Evolutionary conservation across 2,888 invertebrate species (phyloP).

Genomic region (Cerastis leucographa): DNA sequence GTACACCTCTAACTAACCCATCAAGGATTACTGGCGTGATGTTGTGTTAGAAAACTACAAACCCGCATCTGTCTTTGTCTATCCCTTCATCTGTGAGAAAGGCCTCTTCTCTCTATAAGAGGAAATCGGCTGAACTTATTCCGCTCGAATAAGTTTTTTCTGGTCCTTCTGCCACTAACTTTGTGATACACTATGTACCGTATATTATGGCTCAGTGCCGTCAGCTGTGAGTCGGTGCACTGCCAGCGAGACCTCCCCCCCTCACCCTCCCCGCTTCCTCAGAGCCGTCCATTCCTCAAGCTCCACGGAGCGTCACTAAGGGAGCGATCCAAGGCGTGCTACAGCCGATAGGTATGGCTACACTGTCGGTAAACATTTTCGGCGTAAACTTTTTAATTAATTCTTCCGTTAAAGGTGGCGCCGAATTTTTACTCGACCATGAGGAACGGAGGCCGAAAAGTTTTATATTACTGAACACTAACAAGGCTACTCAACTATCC

Average conservation of each 20-base stretch:
- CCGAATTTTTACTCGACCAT: constrained; percentile 31
- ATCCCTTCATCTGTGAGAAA: background rate
- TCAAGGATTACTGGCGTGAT: too few relatives aligned
- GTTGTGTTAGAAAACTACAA: too few relatives aligned
- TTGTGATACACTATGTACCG: constrained; percentile 58
- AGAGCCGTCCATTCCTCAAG: constrained; percentile 75
- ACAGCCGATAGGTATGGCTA: constrained; percentile 58
- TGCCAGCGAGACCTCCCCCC: constrained; percentile 60
- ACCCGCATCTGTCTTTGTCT: too few relatives aligned
- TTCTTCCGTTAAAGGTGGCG: constrained; percentile 57
- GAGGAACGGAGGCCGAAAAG: constrained; percentile 20
- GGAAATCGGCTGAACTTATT: background rate
- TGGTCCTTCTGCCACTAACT: constrained; percentile 42
- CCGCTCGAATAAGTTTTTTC: background rate
- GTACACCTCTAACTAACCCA: too few relatives aligned
- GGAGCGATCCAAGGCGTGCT: constrained; percentile 63
- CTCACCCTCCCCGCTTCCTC: constrained; percentile 35
- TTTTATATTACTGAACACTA: constrained; percentile 36
- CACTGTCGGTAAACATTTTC: constrained; percentile 60
- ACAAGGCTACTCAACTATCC: constrained; percentile 39
- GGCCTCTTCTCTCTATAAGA: background rate
- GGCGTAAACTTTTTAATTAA: constrained; percentile 69
- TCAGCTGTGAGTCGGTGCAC: constrained; percentile 76
- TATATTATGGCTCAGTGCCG: constrained; percentile 70
- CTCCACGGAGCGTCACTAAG: constrained; percentile 76